These are phyloP conservation scores for Dendronephthya gigantea DNA, from an alignment of 64 coral and sea anemone species.

Conservation along the genomic window DNA sequence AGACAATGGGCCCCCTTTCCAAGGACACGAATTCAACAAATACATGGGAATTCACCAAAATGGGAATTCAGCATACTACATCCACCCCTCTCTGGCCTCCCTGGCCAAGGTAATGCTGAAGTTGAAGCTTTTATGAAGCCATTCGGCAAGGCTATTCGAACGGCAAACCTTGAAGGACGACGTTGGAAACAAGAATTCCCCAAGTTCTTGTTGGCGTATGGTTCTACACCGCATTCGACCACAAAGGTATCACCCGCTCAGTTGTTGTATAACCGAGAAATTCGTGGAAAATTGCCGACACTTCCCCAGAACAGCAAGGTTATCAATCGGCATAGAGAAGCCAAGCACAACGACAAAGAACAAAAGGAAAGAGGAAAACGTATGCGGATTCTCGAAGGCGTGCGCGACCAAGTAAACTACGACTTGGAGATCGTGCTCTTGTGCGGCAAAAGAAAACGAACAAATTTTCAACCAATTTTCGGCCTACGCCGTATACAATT, in stretches of 20 bases:
- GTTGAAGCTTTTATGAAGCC: not conserved
- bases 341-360: not conserved
- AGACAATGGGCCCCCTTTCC: not conserved
- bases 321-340: too few relatives aligned
- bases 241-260: not conserved
- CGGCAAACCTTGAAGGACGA: too few relatives aligned
- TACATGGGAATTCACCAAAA: not conserved
- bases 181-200: not conserved
- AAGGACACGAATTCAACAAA: not conserved
- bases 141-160: too few relatives aligned
- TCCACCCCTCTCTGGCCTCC: conserved; percentile 19
- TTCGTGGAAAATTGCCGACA: not conserved
- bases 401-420: not conserved
- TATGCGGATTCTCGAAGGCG: not conserved
- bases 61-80: not conserved
- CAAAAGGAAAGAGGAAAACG: not conserved
- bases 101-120: not conserved
- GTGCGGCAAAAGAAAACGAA: not conserved
- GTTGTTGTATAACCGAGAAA: not conserved
- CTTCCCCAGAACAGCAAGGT: too few relatives aligned
- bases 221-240: not conserved
- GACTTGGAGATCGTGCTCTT: not conserved
- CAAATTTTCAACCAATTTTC: not conserved
- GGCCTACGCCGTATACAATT: not conserved
- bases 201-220: not conserved